phyloP scores from a whole-genome alignment of 2,797 vertebrate species.

The Carapus acus region DNA sequence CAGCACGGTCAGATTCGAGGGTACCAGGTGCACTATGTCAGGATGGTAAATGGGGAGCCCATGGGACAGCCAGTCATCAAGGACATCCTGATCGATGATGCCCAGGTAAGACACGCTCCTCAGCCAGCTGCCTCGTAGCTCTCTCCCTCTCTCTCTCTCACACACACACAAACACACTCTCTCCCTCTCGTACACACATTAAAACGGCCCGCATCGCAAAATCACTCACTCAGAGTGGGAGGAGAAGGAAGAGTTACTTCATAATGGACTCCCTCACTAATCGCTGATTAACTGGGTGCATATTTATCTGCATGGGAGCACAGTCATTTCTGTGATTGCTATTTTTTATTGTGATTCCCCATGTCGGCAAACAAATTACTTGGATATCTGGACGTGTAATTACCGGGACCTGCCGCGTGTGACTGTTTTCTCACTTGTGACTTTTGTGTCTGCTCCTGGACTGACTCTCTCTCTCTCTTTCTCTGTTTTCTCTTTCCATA shows the following conservation, averaged over 20 bases:
- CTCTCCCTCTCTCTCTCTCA: too few relatives aligned
- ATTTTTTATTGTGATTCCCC: neutral
- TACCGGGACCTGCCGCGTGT: neutral
- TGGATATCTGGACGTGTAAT: too few relatives aligned
- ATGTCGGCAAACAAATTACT: neutral
- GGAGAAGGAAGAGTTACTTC: neutral
- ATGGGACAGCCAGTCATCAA: conserved; percentile 95
- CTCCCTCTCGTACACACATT: conserved; percentile 12
- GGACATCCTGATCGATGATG: conserved; percentile 97
- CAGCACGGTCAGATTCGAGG: conserved; percentile 99
- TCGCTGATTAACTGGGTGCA: neutral
- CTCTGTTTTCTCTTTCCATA: conserved; percentile 49
- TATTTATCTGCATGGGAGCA: neutral
- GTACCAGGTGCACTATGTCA: conserved; percentile 99
- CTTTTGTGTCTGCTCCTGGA: conserved; percentile 43
- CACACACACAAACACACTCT: conserved; percentile 32
- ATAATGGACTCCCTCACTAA: conserved; percentile 5
- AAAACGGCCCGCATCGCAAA: conserved; percentile 1
- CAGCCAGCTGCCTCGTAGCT: conserved; percentile 37
- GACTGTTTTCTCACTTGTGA: conserved; percentile 20
- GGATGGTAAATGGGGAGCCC: conserved; percentile 96
- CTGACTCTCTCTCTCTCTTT: conserved; percentile 40
- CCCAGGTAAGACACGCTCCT: conserved; percentile 80
- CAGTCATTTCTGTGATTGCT: neutral
- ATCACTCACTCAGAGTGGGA: conserved; percentile 10